A percentile compares a stretch with the other conserved stretches of the same genome.
Conservation (phyloP, 2,888 invertebrate species). For the Mesodorylaimus sp. region DNA sequence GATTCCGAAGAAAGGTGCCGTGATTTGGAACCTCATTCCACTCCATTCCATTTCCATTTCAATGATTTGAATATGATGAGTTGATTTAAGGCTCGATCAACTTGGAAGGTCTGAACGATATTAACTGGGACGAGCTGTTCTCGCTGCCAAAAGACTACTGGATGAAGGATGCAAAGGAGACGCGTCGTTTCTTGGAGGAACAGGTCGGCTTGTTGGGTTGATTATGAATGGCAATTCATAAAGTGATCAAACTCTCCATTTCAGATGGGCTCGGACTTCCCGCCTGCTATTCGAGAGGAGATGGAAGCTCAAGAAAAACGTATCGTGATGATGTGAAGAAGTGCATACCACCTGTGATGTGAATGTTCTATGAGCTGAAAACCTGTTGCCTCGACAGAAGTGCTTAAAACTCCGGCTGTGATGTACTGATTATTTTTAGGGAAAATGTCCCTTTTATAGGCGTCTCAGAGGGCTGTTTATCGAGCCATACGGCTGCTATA, state of each 20-base stretch:
- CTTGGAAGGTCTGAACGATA: slow-evolving; percentile 49
- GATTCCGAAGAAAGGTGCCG: slow-evolving; percentile 28
- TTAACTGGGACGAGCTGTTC: slow-evolving; percentile 66
- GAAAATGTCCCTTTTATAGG: too few species aligned
- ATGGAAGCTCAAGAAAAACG: slow-evolving; percentile 26
- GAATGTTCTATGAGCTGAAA: too few species aligned
- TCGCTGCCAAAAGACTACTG: slow-evolving; percentile 75
- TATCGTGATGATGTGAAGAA: slow-evolving; percentile 20
- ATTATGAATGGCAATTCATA: not conserved
- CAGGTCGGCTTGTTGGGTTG: slow-evolving; percentile 45
- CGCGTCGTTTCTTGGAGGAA: slow-evolving; percentile 69
- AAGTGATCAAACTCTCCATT: too few species aligned
- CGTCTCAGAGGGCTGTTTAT: too few species aligned
- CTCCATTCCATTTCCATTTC: too few species aligned
- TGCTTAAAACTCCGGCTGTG: too few species aligned
- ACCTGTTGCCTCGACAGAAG: too few species aligned
- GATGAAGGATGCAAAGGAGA: slow-evolving; percentile 55
- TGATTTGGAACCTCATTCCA: too few species aligned
- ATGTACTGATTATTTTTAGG: too few species aligned
- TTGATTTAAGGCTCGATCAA: slow-evolving; percentile 47
- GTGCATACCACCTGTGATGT: too few species aligned
- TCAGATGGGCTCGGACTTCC: slow-evolving; percentile 24
- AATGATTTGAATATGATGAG: too few species aligned
- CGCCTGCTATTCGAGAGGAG: slow-evolving; percentile 21
- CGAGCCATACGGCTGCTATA: too few species aligned